Evolutionary conservation across 2,888 invertebrate species (phyloP).

Genomic region (Lycaena phlaeas): DNA sequence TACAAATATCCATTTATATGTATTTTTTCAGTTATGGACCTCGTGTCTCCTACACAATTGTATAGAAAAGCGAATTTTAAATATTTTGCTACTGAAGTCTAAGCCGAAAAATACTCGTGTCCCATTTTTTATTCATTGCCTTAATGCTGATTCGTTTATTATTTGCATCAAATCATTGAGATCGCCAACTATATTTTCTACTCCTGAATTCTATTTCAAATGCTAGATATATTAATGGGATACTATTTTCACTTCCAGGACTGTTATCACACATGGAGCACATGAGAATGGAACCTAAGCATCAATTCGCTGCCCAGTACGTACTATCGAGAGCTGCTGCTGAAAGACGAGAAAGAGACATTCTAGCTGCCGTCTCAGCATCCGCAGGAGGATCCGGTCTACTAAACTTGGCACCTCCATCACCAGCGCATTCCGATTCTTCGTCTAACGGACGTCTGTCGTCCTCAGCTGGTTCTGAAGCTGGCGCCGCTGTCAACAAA

Average conservation of each 20-base stretch:
- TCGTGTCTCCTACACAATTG: too few relatives aligned
- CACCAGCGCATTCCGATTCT: conserved; percentile 89
- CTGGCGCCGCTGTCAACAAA: conserved; percentile 76
- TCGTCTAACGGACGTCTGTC: conserved; percentile 87
- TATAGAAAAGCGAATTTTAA: too few relatives aligned
- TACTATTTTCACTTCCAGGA: conserved; percentile 74
- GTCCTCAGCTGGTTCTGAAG: conserved; percentile 86
- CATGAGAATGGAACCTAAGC: conserved; percentile 97
- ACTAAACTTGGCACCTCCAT: conserved; percentile 83
- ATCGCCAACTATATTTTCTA: too few relatives aligned
- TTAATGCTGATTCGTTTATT: too few relatives aligned
- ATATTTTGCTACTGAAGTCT: too few relatives aligned
- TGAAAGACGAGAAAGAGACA: conserved; percentile 88
- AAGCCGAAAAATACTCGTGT: too few relatives aligned
- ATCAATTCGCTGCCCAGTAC: conserved; percentile 96
- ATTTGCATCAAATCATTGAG: too few relatives aligned
- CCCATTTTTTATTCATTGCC: too few relatives aligned
- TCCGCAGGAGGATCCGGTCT: conserved; percentile 77
- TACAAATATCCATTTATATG: too few relatives aligned
- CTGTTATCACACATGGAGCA: conserved; percentile 95
- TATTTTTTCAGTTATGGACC: too few relatives aligned
- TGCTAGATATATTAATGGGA: too few relatives aligned
- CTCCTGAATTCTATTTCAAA: too few relatives aligned
- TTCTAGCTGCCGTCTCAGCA: conserved; percentile 78
- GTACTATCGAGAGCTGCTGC: conserved; percentile 92